A percentile compares a stretch with the other conserved stretches of the same genome.
Conservation (phyloP, 2,113 vertebrate species). For the Rhegmatorhina hoffmannsi region DNA sequence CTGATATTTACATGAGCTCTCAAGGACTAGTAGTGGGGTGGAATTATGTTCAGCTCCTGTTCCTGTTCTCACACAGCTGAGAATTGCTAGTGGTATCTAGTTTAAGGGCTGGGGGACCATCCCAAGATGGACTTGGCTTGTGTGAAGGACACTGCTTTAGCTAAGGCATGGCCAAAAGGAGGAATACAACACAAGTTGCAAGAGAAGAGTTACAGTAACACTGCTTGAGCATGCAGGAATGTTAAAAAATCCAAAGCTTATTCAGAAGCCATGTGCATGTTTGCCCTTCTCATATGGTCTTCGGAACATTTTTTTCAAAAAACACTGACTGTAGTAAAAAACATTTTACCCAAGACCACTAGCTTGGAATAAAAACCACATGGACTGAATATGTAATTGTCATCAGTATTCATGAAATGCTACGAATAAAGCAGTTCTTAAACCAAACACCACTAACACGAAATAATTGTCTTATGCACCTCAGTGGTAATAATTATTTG, state of each 20-base stretch:
- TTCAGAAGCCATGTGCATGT: neutral
- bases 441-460: neutral
- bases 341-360: neutral
- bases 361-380: neutral
- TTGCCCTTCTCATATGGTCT: neutral
- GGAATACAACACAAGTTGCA: neutral
- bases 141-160: neutral
- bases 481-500: neutral
- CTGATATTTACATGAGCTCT: neutral
- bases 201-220: neutral
- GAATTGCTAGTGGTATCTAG: neutral
- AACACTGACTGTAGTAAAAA: neutral
- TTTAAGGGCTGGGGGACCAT: neutral
- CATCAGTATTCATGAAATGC: neutral
- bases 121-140: neutral
- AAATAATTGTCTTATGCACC: neutral
- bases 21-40: neutral
- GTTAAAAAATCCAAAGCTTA: neutral
- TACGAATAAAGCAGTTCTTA: neutral
- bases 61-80: neutral
- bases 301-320: neutral
- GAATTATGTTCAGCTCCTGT: neutral
- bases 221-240: neutral
- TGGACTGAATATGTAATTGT: neutral
- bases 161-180: neutral